Percentiles rank a stretch among this genome's conserved stretches.
phyloP scores from a whole-genome alignment of 2,797 vertebrate species.

The Pelodytes ibericus region DNA sequence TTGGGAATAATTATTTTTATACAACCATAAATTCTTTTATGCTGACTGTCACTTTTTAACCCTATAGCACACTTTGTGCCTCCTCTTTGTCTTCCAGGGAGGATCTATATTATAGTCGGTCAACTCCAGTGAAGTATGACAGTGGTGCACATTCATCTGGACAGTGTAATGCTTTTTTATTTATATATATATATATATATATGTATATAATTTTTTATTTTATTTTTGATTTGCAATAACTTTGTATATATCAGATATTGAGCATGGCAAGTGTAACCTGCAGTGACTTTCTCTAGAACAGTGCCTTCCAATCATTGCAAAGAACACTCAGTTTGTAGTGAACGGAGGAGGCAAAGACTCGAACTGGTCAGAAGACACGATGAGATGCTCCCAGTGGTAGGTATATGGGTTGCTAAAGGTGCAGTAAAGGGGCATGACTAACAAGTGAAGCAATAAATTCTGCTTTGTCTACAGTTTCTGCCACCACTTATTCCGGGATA shows the following conservation, averaged over 20 bases:
- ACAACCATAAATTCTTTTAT: too few species aligned
- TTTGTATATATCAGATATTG: too few species aligned
- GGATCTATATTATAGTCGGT: conserved; percentile 66
- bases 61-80: too few species aligned
- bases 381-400: conserved; percentile 39
- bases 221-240: too few species aligned
- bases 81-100: conserved; percentile 73
- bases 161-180: conserved; percentile 74
- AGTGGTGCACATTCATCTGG: conserved; percentile 70
- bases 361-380: conserved; percentile 12
- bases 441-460: conserved; percentile 30
- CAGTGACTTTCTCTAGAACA: too few species aligned
- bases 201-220: too few species aligned
- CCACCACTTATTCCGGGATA: conserved; percentile 89
- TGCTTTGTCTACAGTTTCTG: conserved; percentile 70
- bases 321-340: background rate
- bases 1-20: too few species aligned
- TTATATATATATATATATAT: too few species aligned
- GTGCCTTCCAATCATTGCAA: too few species aligned
- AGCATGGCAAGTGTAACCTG: too few species aligned
- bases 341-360: background rate
- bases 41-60: too few species aligned
- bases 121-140: conserved; percentile 73
- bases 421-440: background rate
- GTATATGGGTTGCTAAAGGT: background rate